phyloP scores from a whole-genome alignment of 2,888 invertebrate species.

The Temnothorax rugatulus region DNA sequence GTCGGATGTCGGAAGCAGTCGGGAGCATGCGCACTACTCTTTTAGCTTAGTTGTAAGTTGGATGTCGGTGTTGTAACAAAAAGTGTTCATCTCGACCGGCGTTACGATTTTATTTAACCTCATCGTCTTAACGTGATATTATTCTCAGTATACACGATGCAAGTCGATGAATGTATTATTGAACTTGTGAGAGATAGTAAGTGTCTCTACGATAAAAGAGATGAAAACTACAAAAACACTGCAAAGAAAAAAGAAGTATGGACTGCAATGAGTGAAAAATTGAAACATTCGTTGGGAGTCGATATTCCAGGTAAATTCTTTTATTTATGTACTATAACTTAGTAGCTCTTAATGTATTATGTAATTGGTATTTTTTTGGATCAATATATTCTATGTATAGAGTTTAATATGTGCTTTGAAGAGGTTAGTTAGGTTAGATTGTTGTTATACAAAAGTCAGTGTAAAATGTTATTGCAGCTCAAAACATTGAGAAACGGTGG shows the following conservation, averaged over 20 bases:
- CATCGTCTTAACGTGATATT: not conserved
- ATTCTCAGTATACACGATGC: not conserved
- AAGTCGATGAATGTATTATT: not conserved
- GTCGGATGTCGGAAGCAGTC: too few relatives aligned
- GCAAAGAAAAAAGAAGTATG: not conserved
- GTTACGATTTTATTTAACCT: not conserved
- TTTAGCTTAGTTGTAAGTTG: not conserved
- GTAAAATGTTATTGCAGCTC: not conserved
- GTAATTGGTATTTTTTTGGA: not conserved
- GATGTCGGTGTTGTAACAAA: not conserved
- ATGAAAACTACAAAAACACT: not conserved
- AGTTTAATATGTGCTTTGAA: too few relatives aligned
- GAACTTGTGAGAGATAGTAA: not conserved
- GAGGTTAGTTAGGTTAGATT: not conserved
- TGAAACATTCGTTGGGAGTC: not conserved
- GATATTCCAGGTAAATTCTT: not conserved
- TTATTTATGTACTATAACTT: not conserved
- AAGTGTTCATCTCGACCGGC: not conserved
- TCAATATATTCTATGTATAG: not conserved
- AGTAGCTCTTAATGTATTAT: not conserved
- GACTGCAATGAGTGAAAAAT: not conserved
- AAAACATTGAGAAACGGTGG: not conserved
- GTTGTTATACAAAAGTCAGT: not conserved
- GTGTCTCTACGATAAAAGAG: not conserved
- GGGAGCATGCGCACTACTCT: too few relatives aligned